A percentile compares a stretch with the other conserved stretches of the same genome.
phyloP scores from a whole-genome alignment of 2,888 invertebrate species.

The Halocaridina rubra region DNA sequence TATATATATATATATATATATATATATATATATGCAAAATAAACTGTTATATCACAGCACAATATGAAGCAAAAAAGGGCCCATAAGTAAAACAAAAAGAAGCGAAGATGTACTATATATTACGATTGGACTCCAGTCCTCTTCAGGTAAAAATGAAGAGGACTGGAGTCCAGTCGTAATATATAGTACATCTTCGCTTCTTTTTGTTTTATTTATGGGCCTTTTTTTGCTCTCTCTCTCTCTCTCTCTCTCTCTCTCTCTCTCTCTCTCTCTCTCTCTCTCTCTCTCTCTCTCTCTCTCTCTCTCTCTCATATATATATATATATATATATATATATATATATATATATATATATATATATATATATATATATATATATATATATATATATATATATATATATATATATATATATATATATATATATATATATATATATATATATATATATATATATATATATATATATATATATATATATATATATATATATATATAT shows the following conservation, averaged over 20 bases:
- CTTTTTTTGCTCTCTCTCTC: too few species aligned
- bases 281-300: not conserved
- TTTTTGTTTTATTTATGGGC: too few species aligned
- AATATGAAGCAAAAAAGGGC: too few species aligned
- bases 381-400: not conserved
- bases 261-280: not conserved
- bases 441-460: not conserved
- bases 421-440: not conserved
- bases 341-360: not conserved
- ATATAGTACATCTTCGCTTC: too few species aligned
- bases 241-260: not conserved
- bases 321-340: not conserved
- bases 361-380: slow-evolving; percentile 22
- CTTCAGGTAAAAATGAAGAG: not conserved
- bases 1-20: too few species aligned
- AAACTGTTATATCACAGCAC: too few species aligned
- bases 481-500: not conserved
- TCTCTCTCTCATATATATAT: not conserved
- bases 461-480: not conserved
- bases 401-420: slow-evolving; percentile 9
- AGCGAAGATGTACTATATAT: too few species aligned
- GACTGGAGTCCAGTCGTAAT: too few species aligned
- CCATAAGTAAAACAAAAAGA: too few species aligned
- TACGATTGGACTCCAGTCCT: too few species aligned
- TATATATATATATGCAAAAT: too few species aligned